These are phyloP conservation scores for Phengaris alcon DNA, from an alignment of 2,888 invertebrate species.

Conservation along the genomic window DNA sequence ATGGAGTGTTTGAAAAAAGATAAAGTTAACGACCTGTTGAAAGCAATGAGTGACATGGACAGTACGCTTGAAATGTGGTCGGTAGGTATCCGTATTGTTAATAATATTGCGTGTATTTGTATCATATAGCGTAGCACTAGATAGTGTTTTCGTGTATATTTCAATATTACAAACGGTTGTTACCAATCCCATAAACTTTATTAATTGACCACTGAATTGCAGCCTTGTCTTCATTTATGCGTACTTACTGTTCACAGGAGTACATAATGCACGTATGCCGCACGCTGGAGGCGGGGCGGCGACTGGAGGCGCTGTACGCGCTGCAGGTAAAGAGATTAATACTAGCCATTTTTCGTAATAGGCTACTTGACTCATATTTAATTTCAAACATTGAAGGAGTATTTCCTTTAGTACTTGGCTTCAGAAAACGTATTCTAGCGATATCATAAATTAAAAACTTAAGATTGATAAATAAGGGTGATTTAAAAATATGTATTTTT, in stretches of 20 bases:
- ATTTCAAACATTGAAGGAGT: too few species aligned
- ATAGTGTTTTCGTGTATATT: too few species aligned
- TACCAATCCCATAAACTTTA: too few species aligned
- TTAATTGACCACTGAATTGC: neutral
- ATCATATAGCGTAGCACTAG: neutral
- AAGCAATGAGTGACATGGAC: constrained; percentile 83
- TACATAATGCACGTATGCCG: constrained; percentile 85
- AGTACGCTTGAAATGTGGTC: constrained; percentile 84
- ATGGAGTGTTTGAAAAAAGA: constrained; percentile 84
- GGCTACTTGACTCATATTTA: too few species aligned
- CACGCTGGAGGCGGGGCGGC: constrained; percentile 83
- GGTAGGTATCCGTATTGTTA: constrained; percentile 55
- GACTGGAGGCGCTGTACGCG: constrained; percentile 85
- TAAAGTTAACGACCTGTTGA: constrained; percentile 79
- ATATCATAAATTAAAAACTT: too few species aligned
- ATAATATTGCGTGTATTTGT: neutral
- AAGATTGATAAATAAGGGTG: too few species aligned
- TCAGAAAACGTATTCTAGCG: too few species aligned
- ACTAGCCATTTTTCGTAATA: neutral
- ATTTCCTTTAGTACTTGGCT: too few species aligned
- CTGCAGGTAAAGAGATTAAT: constrained; percentile 68
- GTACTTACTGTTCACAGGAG: constrained; percentile 56
- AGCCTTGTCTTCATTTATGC: neutral
- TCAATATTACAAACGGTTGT: too few species aligned
- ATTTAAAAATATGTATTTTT: too few species aligned